Percentiles rank a stretch among this genome's conserved stretches.
Conservation (phyloP, 2,113 vertebrate genomes). For the Malurus cyaneus region DNA sequence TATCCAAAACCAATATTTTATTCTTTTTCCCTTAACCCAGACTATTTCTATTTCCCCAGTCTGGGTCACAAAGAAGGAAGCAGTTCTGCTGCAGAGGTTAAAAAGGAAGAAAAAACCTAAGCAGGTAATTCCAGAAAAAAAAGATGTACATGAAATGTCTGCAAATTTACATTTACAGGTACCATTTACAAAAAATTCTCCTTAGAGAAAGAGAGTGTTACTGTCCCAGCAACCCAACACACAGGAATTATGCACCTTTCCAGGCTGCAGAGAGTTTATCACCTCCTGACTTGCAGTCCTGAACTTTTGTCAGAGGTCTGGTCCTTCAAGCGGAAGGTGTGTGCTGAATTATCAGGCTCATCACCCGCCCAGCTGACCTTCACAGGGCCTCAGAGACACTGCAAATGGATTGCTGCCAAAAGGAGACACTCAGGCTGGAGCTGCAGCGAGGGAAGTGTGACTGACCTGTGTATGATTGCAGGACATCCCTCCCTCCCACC, state of each 20-base stretch:
- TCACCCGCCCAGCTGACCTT: neutral
- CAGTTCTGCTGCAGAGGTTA: neutral
- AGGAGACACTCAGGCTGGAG: neutral
- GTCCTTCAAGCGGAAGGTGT: neutral
- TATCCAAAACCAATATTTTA: neutral
- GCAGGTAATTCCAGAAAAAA: neutral
- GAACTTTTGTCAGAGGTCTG: neutral
- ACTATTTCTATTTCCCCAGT: neutral
- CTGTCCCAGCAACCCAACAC: neutral
- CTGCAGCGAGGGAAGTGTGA: neutral
- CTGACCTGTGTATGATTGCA: neutral
- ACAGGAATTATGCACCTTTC: neutral
- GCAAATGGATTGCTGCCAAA: neutral
- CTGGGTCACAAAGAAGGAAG: neutral
- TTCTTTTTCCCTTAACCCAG: neutral
- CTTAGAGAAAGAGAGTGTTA: neutral
- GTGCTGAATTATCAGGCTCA: neutral
- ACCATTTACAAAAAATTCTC: neutral
- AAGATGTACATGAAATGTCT: neutral
- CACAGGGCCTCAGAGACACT: rapidly evolving
- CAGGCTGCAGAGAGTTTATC: neutral
- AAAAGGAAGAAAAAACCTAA: neutral
- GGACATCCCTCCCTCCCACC: neutral
- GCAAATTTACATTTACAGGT: neutral
- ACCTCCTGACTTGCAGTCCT: neutral